Conservation (phyloP, 2,888 invertebrate species). For the Trypoxylon attenuatum region DNA sequence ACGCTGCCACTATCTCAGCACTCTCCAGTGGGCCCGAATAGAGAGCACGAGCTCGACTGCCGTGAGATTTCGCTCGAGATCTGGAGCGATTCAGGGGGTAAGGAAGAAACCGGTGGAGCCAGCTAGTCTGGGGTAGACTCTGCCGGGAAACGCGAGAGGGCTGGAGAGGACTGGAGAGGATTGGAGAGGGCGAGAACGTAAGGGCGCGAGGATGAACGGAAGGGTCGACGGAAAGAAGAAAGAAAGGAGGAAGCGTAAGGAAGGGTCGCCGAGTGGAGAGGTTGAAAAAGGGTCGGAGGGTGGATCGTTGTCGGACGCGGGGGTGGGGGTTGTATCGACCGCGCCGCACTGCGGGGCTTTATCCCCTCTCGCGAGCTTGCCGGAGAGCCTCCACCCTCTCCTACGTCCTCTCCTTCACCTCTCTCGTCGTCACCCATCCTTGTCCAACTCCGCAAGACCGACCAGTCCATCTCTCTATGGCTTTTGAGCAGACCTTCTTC, state of each 20-base stretch:
- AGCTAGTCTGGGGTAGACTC: background rate
- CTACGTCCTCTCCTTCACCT: slow-evolving; percentile 8
- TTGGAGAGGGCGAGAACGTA: slow-evolving; percentile 16
- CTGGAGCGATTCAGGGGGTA: too few species aligned
- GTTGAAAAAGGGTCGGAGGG: slow-evolving; percentile 38
- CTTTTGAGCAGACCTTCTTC: background rate
- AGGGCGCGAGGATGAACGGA: slow-evolving; percentile 13
- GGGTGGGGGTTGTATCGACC: slow-evolving; percentile 71
- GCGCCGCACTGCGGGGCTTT: slow-evolving; percentile 75
- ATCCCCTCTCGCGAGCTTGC: slow-evolving; percentile 67
- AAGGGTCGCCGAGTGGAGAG: slow-evolving; percentile 38
- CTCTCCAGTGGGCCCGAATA: too few species aligned
- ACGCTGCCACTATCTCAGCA: too few species aligned
- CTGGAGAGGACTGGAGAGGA: background rate
- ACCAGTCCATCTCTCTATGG: slow-evolving; percentile 21
- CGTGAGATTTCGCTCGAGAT: too few species aligned
- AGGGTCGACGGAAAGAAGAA: slow-evolving; percentile 21
- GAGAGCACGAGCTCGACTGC: too few species aligned
- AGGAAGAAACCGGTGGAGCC: too few species aligned
- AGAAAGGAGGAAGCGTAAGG: slow-evolving; percentile 26
- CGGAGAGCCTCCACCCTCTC: background rate
- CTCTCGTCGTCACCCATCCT: slow-evolving; percentile 18
- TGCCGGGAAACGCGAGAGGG: background rate
- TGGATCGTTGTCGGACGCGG: slow-evolving; percentile 1
- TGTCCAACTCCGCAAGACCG: too few species aligned